These are phyloP conservation scores for Batillaria attramentaria DNA, from an alignment of 1,140 invertebrate genomes.

Conservation along the genomic window DNA sequence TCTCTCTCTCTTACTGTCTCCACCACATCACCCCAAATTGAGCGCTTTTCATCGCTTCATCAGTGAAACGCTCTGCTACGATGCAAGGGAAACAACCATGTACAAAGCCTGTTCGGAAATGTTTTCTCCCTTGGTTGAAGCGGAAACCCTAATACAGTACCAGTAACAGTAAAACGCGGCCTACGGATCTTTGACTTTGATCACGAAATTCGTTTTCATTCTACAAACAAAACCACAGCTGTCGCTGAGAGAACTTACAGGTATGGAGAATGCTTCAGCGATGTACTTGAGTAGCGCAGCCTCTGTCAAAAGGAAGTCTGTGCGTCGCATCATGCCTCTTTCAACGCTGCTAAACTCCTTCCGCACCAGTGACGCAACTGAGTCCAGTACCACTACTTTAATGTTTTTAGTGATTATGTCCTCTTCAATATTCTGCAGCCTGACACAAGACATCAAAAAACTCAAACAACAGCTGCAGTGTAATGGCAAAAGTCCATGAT, in stretches of 20 bases:
- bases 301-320: constrained; percentile 58
- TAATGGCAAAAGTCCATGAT: too few relatives aligned
- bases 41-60: background rate
- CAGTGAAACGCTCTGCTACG: background rate
- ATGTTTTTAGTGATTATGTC: constrained; percentile 55
- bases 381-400: constrained; percentile 59
- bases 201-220: too few relatives aligned
- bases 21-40: background rate
- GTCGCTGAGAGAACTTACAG: constrained; percentile 49
- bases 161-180: background rate
- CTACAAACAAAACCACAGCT: too few relatives aligned
- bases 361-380: constrained; percentile 61
- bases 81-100: background rate
- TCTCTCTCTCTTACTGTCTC: background rate
- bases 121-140: too few relatives aligned
- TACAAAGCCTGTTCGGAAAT: too few relatives aligned
- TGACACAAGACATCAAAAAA: constrained; percentile 15
- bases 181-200: background rate
- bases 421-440: constrained; percentile 56
- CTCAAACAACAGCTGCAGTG: too few relatives aligned
- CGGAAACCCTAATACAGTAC: background rate
- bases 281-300: constrained; percentile 62
- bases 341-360: constrained; percentile 58
- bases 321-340: constrained; percentile 49
- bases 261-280: constrained; percentile 59